Base-by-base conservation (phyloP, 2,888 invertebrate genomes). In the Drosophila cracens region DNA sequence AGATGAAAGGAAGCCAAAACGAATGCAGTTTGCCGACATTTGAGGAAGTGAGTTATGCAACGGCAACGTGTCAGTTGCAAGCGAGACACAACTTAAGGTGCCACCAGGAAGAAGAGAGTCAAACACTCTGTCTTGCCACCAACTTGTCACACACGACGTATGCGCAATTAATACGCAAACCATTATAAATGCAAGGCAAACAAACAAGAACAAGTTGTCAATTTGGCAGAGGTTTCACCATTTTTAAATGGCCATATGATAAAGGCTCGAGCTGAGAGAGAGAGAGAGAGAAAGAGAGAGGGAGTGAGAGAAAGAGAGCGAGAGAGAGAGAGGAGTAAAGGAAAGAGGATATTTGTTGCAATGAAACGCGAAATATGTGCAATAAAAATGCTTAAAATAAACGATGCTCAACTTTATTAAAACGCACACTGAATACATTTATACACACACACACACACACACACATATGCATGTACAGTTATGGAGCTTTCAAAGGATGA, bases 351-450 rank as follows among this genome's bases (percentile, higher is more conserved):
- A 64, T 46, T 54, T 74, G 86, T 86, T 81, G 81, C 79, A 86
- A 79, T 79, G 81, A 76, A 74, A 75, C 75, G 78, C 69, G 71
- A 77, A 86, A 83, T 83, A 81, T 83, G 89, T 56, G 79, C 88
- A 78, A 88, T 84, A 86, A 85, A 88, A 88, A 76, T 81, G 75
- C 74, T 79, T 68, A 59, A 83, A 77, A 88, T 83, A 81, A 88
- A 79, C 81, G 83, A 78, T 76, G 62, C 69, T 69, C 81, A 70
- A 72, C 81, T 85, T 68, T 48, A 63, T 70, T 60, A 68, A 68
- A 66, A 63, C 59, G 48, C 46, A 43, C 46, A 54, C 43, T 40
- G 60, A 63, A 79, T 61, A 73, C 70, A 57, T 21, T 40, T 36
- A 29, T 38, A 68, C 38, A 60, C 38, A 64, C 38, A 48, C 33